phyloP scores from a whole-genome alignment of 2,113 vertebrate genomes.

The Vulpes lagopus region DNA sequence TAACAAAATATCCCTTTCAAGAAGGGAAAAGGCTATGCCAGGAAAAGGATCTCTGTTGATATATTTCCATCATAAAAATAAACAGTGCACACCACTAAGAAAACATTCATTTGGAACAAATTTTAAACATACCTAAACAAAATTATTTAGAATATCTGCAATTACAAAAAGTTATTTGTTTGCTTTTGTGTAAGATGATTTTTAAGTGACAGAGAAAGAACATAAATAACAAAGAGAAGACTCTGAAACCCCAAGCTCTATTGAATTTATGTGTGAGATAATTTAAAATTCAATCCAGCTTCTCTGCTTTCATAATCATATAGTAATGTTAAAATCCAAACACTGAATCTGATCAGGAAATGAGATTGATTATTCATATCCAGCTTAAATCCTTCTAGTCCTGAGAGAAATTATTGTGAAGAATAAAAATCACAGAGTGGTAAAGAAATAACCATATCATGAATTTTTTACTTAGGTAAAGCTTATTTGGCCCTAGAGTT shows the following conservation, averaged over 20 bases:
- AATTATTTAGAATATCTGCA: constrained; percentile 5
- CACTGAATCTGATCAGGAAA: not conserved
- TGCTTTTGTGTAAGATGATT: not conserved
- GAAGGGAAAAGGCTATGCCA: not conserved
- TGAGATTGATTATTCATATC: constrained; percentile 62
- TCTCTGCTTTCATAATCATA: not conserved
- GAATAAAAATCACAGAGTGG: not conserved
- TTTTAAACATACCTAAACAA: not conserved
- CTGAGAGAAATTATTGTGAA: constrained; percentile 55
- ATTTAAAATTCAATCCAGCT: constrained; percentile 16
- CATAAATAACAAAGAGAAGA: not conserved
- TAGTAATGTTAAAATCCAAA: constrained; percentile 12
- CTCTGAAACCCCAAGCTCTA: not conserved
- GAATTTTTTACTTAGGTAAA: constrained; percentile 52
- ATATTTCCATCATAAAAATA: constrained; percentile 32
- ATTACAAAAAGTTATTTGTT: not conserved
- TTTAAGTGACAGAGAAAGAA: not conserved
- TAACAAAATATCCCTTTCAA: constrained; percentile 45
- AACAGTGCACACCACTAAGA: not conserved
- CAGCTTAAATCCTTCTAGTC: constrained; percentile 24
- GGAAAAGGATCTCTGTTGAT: not conserved
- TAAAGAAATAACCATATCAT: constrained; percentile 51
- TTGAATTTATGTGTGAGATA: constrained; percentile 1
- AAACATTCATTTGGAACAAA: not conserved
- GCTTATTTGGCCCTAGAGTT: constrained; percentile 44